Evolutionary conservation across 2,888 invertebrate species (phyloP).

Genomic region (Esperia sulphurella): DNA sequence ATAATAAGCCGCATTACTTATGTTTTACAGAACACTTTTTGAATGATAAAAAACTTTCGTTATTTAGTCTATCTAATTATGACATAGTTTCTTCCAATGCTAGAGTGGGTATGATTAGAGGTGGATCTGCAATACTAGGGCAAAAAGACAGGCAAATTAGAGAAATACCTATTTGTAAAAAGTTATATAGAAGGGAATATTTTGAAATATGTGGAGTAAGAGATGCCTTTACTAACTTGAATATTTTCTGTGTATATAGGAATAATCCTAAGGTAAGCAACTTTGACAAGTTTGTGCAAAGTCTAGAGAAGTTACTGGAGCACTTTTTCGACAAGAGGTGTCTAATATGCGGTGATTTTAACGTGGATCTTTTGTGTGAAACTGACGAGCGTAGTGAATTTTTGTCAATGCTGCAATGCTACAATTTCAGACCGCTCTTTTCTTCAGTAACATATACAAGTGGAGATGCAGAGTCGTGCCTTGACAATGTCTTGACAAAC

Average conservation of each 20-base stretch:
- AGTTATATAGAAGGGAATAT: background rate
- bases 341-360: constrained; percentile 7
- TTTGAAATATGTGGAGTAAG: constrained; percentile 13
- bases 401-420: constrained; percentile 1
- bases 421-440: constrained; percentile 4
- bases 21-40: constrained; percentile 3
- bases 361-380: constrained; percentile 3
- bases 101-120: constrained; percentile 3
- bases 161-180: constrained; percentile 1
- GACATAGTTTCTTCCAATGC: constrained; percentile 1
- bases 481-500: constrained; percentile 9
- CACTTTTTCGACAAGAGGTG: constrained; percentile 11
- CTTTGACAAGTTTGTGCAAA: constrained; percentile 4
- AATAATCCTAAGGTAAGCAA: constrained; percentile 3
- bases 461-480: background rate
- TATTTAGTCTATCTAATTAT: background rate
- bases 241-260: constrained; percentile 10
- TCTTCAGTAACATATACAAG: background rate
- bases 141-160: background rate
- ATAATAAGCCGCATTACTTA: background rate
- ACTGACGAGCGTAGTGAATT: constrained; percentile 1
- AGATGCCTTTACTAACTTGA: constrained; percentile 1
- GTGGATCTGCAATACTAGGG: background rate
- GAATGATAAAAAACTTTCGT: background rate
- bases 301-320: constrained; percentile 9